A percentile compares a stretch with the other conserved stretches of the same genome.
Conservation (phyloP, 1,140 invertebrate genomes). For the Penaeus vannamei region DNA sequence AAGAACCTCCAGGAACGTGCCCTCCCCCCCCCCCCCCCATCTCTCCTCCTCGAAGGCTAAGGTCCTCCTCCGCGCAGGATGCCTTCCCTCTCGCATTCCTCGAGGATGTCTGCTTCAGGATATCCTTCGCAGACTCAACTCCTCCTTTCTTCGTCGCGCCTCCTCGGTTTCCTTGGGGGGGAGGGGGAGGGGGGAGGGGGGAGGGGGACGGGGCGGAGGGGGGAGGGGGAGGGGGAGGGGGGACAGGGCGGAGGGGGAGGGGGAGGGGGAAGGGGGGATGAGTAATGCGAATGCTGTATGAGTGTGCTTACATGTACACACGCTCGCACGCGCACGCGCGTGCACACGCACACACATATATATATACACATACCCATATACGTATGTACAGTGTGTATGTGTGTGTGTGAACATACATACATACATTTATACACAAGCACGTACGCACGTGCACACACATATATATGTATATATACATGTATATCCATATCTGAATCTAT, state of each 20-base stretch:
- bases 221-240: not conserved
- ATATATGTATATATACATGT: not conserved
- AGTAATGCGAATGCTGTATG: too few species aligned
- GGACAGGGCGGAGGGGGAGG: not conserved
- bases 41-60: not conserved
- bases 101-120: not conserved
- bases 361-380: slow-evolving; percentile 1
- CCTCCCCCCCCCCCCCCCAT: not conserved
- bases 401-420: slow-evolving; percentile 47
- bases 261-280: not conserved
- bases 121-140: not conserved
- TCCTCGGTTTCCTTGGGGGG: not conserved
- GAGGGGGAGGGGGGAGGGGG: not conserved
- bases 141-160: not conserved
- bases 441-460: not conserved
- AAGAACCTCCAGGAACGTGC: not conserved
- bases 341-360: not conserved
- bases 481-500: not conserved
- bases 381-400: slow-evolving; percentile 42
- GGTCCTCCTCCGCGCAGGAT: too few species aligned
- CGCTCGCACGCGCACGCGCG: too few species aligned
- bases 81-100: not conserved
- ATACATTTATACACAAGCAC: slow-evolving; percentile 14
- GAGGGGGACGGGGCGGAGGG: not conserved
- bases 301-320: not conserved